These are phyloP conservation scores for Diaprepes abbreviatus DNA, from an alignment of 2,888 invertebrate species.

Conservation along the genomic window DNA sequence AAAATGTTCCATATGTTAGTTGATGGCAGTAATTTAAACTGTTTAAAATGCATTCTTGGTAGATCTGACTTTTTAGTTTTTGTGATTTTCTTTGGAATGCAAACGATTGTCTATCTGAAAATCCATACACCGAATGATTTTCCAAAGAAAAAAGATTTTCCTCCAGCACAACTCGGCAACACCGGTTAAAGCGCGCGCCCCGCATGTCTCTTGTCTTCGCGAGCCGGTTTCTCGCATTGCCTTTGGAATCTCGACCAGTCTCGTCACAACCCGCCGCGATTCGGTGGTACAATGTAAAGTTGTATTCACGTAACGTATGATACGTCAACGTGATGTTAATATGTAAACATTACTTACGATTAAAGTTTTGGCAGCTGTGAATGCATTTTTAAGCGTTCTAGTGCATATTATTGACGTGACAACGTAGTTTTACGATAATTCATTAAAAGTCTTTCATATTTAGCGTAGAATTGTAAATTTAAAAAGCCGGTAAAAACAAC, in stretches of 20 bases:
- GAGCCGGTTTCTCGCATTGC: conserved; percentile 46
- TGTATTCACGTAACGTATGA: not conserved
- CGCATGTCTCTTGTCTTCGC: conserved; percentile 38
- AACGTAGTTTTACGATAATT: not conserved
- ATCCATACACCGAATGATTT: too few relatives aligned
- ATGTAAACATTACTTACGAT: conserved; percentile 7
- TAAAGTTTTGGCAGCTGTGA: not conserved
- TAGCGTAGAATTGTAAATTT: not conserved
- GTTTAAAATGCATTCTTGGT: too few relatives aligned
- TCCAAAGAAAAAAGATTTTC: conserved; percentile 18
- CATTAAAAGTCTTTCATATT: not conserved
- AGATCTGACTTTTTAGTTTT: too few relatives aligned
- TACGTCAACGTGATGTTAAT: conserved; percentile 2
- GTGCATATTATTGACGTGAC: not conserved
- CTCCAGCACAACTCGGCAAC: conserved; percentile 23
- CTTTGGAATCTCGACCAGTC: conserved; percentile 47
- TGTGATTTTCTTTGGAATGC: too few relatives aligned
- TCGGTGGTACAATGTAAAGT: not conserved
- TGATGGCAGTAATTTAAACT: not conserved
- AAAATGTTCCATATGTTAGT: too few relatives aligned
- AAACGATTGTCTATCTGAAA: too few relatives aligned
- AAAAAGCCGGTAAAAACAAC: conserved; percentile 10
- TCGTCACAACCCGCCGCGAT: conserved; percentile 9
- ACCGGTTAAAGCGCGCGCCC: conserved; percentile 32
- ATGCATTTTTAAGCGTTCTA: not conserved